These are phyloP conservation scores for Heptranchias perlo DNA, from an alignment of 2,113 vertebrate species.

Conservation along the genomic window DNA sequence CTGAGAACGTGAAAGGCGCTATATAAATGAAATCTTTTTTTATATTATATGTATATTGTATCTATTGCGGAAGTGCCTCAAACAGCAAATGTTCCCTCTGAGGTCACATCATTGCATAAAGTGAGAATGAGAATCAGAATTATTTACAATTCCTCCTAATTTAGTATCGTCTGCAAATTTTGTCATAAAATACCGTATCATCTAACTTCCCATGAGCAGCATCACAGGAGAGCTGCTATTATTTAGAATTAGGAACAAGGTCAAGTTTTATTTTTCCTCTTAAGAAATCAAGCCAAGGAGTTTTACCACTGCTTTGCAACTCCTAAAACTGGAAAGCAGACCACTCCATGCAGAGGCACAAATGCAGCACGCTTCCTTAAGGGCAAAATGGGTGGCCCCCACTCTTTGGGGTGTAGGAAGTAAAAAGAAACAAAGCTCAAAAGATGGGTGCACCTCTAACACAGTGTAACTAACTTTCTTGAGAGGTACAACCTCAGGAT, in stretches of 20 bases:
- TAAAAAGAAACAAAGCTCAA: background rate
- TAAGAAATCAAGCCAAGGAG: background rate
- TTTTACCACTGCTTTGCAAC: background rate
- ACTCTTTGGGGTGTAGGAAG: background rate
- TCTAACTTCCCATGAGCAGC: background rate
- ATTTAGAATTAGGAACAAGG: background rate
- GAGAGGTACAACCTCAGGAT: too few species aligned
- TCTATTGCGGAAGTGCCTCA: background rate
- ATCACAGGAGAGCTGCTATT: background rate
- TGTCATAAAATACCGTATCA: background rate
- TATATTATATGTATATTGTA: background rate
- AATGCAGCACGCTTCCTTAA: background rate
- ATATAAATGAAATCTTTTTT: background rate
- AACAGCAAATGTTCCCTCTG: background rate
- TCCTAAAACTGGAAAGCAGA: background rate
- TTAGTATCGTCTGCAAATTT: background rate
- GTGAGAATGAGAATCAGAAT: background rate
- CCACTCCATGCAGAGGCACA: background rate
- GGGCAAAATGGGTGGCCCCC: background rate
- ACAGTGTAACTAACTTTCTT: too few species aligned
- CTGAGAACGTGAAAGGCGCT: background rate
- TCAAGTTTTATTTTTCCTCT: background rate
- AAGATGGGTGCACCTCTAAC: background rate
- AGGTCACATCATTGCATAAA: background rate
- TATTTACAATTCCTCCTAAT: background rate